Conservation (phyloP, 2,888 invertebrate species). For the Mythimna loreyi region DNA sequence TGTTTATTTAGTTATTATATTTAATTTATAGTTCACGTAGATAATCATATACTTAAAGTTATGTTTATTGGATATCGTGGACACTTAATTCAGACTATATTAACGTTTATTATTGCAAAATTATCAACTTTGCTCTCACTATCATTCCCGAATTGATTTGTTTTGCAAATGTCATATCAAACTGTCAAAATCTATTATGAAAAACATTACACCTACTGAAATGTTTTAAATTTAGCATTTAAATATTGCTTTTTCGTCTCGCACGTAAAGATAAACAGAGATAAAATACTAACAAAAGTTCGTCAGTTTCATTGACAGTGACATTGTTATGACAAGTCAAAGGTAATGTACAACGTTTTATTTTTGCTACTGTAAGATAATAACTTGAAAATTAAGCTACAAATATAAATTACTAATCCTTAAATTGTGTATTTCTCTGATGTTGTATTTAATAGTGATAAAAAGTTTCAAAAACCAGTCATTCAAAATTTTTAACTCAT, state of each 20-base stretch:
- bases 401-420: too few relatives aligned
- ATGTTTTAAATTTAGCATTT: not conserved
- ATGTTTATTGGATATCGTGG: not conserved
- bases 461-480: not conserved
- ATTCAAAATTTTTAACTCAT: not conserved
- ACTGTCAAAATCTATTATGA: not conserved
- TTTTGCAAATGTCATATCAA: conserved; percentile 11
- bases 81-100: not conserved
- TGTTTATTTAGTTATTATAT: not conserved
- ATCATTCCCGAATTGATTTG: conserved; percentile 15
- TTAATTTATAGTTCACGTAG: not conserved
- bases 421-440: not conserved
- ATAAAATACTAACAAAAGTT: not conserved
- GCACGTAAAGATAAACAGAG: not conserved
- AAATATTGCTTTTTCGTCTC: not conserved
- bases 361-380: conserved; percentile 2
- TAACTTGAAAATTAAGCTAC: not conserved
- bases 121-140: not conserved
- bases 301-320: not conserved
- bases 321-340: conserved; percentile 6
- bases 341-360: conserved; percentile 14
- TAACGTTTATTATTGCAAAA: not conserved
- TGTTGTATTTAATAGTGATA: too few relatives aligned
- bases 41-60: not conserved
- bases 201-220: conserved; percentile 1